Evolutionary conservation across 2,888 invertebrate species (phyloP).

Genomic region (Melanchra persicariae): DNA sequence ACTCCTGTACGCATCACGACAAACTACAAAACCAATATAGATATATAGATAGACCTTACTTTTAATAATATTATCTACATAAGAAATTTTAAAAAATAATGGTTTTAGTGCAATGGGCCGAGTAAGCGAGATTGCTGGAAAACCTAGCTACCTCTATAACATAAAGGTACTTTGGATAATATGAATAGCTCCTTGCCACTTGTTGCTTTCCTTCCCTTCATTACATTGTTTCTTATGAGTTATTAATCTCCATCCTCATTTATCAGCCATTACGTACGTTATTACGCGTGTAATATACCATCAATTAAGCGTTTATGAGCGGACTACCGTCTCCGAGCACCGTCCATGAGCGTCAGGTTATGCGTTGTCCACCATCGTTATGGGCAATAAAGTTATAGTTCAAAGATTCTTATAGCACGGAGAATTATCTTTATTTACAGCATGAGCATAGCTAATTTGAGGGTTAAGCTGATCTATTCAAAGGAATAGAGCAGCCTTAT

Average conservation of each 20-base stretch:
- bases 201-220: not conserved
- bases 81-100: too few relatives aligned
- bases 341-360: not conserved
- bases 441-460: too few relatives aligned
- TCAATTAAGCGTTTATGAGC: not conserved
- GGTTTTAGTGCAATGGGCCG: too few relatives aligned
- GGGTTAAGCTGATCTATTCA: not conserved
- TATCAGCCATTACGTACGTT: slow-evolving; percentile 5
- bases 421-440: too few relatives aligned
- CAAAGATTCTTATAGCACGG: not conserved
- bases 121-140: too few relatives aligned
- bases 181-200: not conserved
- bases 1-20: too few relatives aligned
- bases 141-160: too few relatives aligned
- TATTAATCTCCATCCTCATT: not conserved
- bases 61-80: too few relatives aligned
- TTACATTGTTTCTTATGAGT: not conserved
- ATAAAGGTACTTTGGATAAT: not conserved
- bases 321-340: not conserved
- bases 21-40: too few relatives aligned
- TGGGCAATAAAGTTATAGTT: not conserved
- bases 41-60: too few relatives aligned
- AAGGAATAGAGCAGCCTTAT: too few relatives aligned
- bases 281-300: not conserved
- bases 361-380: not conserved